phyloP scores from a whole-genome alignment of 1,140 invertebrate genomes.

The Tribolium madens region DNA sequence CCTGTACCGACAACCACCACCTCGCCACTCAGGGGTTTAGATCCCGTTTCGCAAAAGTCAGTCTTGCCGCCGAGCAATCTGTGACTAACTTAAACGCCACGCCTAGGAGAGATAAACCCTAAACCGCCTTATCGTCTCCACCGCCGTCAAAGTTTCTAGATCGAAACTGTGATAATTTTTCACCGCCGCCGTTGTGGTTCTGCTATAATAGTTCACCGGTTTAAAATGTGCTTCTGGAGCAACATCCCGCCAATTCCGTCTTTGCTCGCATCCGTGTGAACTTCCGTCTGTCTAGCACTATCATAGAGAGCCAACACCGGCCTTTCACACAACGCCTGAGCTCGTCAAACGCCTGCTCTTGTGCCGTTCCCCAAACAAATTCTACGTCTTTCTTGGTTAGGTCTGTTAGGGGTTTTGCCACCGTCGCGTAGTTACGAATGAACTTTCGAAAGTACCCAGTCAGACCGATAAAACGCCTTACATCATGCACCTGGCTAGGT shows the following conservation, averaged over 20 bases:
- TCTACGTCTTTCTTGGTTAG: constrained; percentile 43
- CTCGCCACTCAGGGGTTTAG: constrained; percentile 57
- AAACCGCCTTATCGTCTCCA: constrained; percentile 59
- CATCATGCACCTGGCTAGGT: constrained; percentile 49
- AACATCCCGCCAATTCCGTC: constrained; percentile 62
- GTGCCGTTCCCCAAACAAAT: constrained; percentile 46
- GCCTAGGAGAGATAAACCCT: constrained; percentile 52
- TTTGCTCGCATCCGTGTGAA: constrained; percentile 58
- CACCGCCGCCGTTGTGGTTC: constrained; percentile 44
- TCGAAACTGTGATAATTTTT: constrained; percentile 37
- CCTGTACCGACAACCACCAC: constrained; percentile 62
- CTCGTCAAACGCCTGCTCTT: constrained; percentile 40
- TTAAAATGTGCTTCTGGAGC: constrained; percentile 54
- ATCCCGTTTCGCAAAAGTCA: constrained; percentile 59
- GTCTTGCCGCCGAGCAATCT: constrained; percentile 62
- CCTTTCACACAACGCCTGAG: constrained; percentile 51
- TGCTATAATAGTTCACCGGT: background rate
- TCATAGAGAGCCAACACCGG: constrained; percentile 58
- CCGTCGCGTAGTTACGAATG: constrained; percentile 52
- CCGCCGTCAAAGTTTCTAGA: constrained; percentile 26
- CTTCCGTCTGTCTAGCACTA: constrained; percentile 48
- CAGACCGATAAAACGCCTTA: constrained; percentile 54
- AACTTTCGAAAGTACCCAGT: constrained; percentile 59
- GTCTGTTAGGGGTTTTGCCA: constrained; percentile 48
- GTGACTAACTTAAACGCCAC: constrained; percentile 63